Base-by-base conservation (phyloP, 2,113 vertebrate genomes). In the Nansenia antarctica region DNA sequence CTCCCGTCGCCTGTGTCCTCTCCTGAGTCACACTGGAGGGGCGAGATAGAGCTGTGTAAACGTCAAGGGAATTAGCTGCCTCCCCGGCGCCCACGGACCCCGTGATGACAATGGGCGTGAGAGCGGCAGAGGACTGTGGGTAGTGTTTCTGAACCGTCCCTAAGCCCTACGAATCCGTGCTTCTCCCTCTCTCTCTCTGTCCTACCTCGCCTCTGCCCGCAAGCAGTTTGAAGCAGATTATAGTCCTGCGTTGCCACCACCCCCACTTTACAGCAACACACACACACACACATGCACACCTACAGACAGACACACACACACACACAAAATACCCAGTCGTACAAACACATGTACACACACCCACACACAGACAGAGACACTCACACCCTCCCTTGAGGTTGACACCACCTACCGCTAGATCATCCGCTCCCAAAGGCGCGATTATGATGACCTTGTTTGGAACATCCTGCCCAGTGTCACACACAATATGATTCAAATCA, bases 181-280 rank as follows among this genome's bases (percentile, higher is more conserved):
- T 47, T 57, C 57, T 70, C 34, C 67, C 32, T 54, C 55, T 42
- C 12, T 34, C 42, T 39, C 52, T 55, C 18, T 58, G 22, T 54
- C 86, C 90, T 86, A 88, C 85, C 85, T 86, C 79, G 82, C 85
- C 83, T 88, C 85, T 87, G 83, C 81, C 87, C 86, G 86, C 89
- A 72, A 88, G 90, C 90, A 81, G 85, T 89, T 91, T 86, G 85
- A 72, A 89, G 86, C 90, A 91, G 86, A 91, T 89, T 91, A 89
- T 88, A 86, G 83, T 82, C 87, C 83, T 86, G 83, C 86, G 86
- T 85, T 84, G 86, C 84, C 84, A 87, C 86, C 86, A 84, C 72
- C 66, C 80, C 79, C 87, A 77, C 81, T 76, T 80, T 82, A 81
- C 85, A n/a, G n/a, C n/a, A n/a, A n/a, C n/a, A n/a, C 84, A 87